These are phyloP conservation scores for Anoura caudifer DNA, from an alignment of 2,113 vertebrate genomes.

Conservation along the genomic window DNA sequence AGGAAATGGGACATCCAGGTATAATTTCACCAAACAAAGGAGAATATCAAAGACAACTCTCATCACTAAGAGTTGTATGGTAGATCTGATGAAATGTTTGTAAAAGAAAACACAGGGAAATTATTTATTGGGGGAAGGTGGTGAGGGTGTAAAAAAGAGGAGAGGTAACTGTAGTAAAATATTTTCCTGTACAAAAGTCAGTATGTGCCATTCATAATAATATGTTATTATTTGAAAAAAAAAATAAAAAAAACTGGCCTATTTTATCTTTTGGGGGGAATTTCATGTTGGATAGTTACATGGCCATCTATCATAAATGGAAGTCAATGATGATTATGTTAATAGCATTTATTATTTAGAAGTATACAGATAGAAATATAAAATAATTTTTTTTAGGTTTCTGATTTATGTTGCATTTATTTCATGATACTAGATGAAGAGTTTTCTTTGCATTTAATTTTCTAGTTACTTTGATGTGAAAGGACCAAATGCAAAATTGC, in stretches of 20 bases:
- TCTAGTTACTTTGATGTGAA: neutral
- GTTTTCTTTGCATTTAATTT: neutral
- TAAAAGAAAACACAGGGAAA: neutral
- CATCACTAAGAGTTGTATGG: neutral
- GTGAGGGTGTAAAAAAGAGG: neutral
- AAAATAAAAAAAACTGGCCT: neutral
- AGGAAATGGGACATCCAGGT: neutral
- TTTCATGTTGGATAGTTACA: neutral
- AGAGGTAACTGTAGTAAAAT: neutral
- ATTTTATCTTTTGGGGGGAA: neutral
- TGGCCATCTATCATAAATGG: neutral
- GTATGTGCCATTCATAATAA: neutral
- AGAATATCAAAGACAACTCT: neutral
- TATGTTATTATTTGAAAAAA: neutral
- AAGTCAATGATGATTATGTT: neutral
- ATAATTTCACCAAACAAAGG: neutral
- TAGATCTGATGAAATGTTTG: neutral
- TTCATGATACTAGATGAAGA: neutral
- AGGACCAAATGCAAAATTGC: neutral
- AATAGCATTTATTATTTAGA: neutral
- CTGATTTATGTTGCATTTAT: no score
- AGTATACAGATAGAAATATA: neutral
- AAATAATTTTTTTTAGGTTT: neutral
- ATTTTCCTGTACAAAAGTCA: neutral
- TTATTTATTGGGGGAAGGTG: neutral